Percentiles rank a stretch among this genome's conserved stretches.
phyloP scores from a whole-genome alignment of 2,888 invertebrate genomes.

The Nephrotoma flavescens region DNA sequence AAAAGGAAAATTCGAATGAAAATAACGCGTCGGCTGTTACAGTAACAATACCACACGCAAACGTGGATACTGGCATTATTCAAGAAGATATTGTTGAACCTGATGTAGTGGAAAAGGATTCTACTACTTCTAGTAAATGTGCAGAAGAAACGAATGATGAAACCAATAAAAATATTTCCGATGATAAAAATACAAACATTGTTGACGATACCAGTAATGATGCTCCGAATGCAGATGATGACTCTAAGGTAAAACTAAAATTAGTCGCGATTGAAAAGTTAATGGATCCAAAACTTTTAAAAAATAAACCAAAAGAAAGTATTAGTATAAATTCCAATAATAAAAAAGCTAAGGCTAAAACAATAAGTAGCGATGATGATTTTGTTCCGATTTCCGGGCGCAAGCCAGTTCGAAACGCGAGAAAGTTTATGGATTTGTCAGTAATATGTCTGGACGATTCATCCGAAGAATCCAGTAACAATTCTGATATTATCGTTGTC shows the following conservation, averaged over 20 bases:
- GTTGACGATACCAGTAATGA: background rate
- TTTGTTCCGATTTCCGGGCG: background rate
- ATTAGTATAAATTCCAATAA: background rate
- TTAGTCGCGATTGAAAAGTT: slow-evolving; percentile 12
- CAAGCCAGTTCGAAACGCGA: background rate
- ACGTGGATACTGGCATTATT: background rate
- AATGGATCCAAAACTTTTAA: slow-evolving; percentile 11
- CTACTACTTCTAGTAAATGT: background rate
- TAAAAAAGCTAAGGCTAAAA: slow-evolving; percentile 10
- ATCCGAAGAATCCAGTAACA: background rate
- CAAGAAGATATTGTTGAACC: background rate
- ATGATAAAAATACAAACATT: background rate
- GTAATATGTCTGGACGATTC: background rate
- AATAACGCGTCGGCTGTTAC: background rate
- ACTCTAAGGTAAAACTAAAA: slow-evolving; percentile 7
- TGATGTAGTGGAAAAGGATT: background rate
- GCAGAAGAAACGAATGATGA: background rate
- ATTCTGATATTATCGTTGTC: background rate
- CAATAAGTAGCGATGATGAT: slow-evolving; percentile 5
- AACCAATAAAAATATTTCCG: background rate
- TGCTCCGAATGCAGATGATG: background rate
- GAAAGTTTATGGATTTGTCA: background rate
- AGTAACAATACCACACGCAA: background rate
- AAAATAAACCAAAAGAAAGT: background rate
- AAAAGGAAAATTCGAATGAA: background rate